Percentiles rank a stretch among this genome's conserved stretches.
These are phyloP conservation scores for Lysandra coridon DNA, from an alignment of 2,888 invertebrate genomes.

Conservation along the genomic window DNA sequence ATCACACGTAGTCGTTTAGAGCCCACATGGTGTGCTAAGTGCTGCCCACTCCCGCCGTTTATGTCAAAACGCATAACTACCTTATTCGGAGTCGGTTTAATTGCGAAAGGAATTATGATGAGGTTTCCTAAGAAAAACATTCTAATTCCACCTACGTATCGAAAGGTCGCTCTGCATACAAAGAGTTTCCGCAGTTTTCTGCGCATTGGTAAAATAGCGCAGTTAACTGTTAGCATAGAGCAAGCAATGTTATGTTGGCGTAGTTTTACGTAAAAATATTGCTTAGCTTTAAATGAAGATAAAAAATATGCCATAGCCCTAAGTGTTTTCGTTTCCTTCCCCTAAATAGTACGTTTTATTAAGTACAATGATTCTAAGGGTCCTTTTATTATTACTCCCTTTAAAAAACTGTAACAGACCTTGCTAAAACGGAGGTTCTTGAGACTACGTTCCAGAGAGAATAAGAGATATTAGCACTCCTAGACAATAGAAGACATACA, in stretches of 20 bases:
- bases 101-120: constrained; percentile 22
- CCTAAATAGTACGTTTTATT: no score
- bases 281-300: not conserved
- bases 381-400: no score
- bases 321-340: no score
- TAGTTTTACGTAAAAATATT: not conserved
- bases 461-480: no score
- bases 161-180: constrained; percentile 9
- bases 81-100: constrained; percentile 22
- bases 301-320: no score
- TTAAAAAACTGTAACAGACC: no score
- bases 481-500: no score
- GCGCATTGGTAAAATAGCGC: not conserved
- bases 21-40: constrained; percentile 29
- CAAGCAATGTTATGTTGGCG: not conserved
- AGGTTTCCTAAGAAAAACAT: constrained; percentile 21
- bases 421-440: no score
- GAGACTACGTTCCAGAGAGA: no score
- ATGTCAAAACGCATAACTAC: constrained; percentile 27
- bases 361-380: no score
- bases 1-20: constrained; percentile 15
- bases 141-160: constrained; percentile 8
- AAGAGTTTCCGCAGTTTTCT: not conserved
- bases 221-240: not conserved
- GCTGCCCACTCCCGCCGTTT: constrained; percentile 20